These are phyloP conservation scores for Propithecus coquereli DNA, from an alignment of 2,113 vertebrate species.

Conservation along the genomic window DNA sequence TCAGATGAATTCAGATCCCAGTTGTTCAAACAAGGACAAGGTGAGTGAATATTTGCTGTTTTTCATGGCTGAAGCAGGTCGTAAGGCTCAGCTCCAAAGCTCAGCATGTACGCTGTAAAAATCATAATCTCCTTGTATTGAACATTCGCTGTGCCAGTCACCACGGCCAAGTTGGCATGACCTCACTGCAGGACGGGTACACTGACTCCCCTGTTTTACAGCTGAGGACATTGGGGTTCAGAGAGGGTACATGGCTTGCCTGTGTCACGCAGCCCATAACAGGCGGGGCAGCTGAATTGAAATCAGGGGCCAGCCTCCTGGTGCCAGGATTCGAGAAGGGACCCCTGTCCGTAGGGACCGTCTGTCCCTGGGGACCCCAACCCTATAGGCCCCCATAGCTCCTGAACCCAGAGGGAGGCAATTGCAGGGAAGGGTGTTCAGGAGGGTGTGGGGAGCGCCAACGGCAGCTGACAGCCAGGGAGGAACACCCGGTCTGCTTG, in stretches of 20 bases:
- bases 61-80: background rate
- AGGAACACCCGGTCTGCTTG: background rate
- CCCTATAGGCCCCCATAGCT: background rate
- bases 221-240: background rate
- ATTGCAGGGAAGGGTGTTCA: rapidly evolving
- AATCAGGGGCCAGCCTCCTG: background rate
- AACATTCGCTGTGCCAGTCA: background rate
- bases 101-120: background rate
- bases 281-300: background rate
- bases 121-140: background rate
- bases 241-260: background rate
- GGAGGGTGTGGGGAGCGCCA: rapidly evolving
- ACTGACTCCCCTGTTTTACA: no score
- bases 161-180: background rate
- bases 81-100: background rate
- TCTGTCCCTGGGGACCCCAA: background rate
- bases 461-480: no score
- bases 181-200: rapidly evolving
- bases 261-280: background rate
- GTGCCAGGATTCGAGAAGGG: background rate
- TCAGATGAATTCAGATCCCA: background rate
- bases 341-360: no score
- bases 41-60: background rate
- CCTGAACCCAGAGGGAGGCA: background rate
- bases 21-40: background rate